Evolutionary conservation across 2,797 vertebrate genomes (phyloP), one percentile per base, ranked within the genome.

Genomic region (Phrynocephalus vlangalii): DNA sequence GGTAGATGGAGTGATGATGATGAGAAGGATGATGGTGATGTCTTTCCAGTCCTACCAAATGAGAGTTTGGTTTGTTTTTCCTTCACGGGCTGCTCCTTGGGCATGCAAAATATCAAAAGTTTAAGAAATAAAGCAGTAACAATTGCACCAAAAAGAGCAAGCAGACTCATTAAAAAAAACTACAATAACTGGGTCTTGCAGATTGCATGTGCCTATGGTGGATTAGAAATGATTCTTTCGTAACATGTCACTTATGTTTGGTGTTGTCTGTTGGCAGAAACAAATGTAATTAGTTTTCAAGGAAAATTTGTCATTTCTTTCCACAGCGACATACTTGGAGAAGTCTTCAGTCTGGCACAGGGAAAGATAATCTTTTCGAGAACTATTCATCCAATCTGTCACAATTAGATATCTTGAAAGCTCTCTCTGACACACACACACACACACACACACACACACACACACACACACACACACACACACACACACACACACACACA

Each of bases 271-370:
- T 87, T 88, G 50, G 48, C 84, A 91, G 2, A 20, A 79, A 70
- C 48, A 88, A 82, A 85, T 38, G 6, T 76, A 90, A 70, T 81
- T 63, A 90, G 83, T 79, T 85, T 56, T 50, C 44, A 83, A 73
- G 6, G 89, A 91, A 79, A 5, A 24, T 83, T 26, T 92, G 13
- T 83, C 10, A 83, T 83, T 93, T 91, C 93, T 16, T 90, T 91
- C 86, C 30, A 52, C 9, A 75, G 20, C 87, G 79, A 83, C 50
- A 88, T n/a, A 63, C 5, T 86, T 72, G 50, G 50, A 66, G n/a
- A 79, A 9, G 92, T 44, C 26, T 90, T 85, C 77, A 89, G 4
- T 84, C 71, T 83, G 66, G 48, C 76, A 1, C 15, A 86, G 79
- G 5, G 30, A 87, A 86, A 84, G 5, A 50, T 44, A 75, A 85